phyloP scores from a whole-genome alignment of 1,140 invertebrate species.

The Drosophila jambulina region DNA sequence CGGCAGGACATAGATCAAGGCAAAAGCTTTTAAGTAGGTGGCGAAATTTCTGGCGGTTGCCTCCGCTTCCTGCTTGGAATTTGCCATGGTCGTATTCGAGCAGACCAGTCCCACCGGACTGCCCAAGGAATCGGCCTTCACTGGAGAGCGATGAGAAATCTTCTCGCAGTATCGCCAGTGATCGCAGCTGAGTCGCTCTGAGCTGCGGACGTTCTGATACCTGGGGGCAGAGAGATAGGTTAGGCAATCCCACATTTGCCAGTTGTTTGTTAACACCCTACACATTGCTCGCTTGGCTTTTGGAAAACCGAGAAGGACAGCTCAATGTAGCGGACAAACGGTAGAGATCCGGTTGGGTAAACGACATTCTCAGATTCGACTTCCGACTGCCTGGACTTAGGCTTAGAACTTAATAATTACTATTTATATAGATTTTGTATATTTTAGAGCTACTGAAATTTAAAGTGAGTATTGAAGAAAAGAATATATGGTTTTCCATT shows the following conservation, averaged over 20 bases:
- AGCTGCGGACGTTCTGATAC: not conserved
- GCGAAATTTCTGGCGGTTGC: constrained; percentile 30
- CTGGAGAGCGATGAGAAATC: constrained; percentile 1
- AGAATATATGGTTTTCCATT: not conserved
- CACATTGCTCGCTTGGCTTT: constrained; percentile 20
- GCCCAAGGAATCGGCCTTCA: constrained; percentile 46
- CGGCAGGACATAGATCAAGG: constrained; percentile 69
- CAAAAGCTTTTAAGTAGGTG: constrained; percentile 71
- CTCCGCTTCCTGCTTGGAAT: not conserved
- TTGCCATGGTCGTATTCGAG: constrained; percentile 5
- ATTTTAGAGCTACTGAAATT: constrained; percentile 17
- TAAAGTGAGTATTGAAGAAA: constrained; percentile 8
- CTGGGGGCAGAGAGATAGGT: constrained; percentile 1
- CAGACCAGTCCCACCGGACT: constrained; percentile 37
- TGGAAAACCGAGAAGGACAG: constrained; percentile 2
- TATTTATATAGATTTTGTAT: constrained; percentile 19
- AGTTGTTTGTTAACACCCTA: not conserved
- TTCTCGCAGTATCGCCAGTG: constrained; percentile 21
- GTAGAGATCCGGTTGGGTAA: not conserved
- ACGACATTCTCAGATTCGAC: constrained; percentile 3
- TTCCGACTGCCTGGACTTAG: not conserved
- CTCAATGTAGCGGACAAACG: not conserved
- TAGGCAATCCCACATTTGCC: no score
- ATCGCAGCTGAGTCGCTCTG: not conserved
- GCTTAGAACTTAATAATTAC: not conserved